Base-by-base conservation (phyloP, 2,888 invertebrate species). In the Gortyna flavago region DNA sequence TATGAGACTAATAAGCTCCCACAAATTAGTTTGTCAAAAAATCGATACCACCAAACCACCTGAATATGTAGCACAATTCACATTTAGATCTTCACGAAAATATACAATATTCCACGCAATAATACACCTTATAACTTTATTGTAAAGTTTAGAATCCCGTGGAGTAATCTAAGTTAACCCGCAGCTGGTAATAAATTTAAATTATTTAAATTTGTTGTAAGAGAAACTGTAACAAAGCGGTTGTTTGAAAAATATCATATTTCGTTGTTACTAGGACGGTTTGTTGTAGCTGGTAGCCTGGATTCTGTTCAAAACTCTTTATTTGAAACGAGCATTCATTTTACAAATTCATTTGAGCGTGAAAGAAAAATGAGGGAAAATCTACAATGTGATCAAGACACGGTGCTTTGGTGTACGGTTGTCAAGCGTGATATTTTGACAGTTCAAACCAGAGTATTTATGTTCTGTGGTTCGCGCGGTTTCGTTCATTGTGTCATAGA, bases 161-260 rank as follows among this genome's bases (percentile, higher is more conserved):
- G n/a, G 73, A 72, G 79, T 80, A 87, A 81, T 80, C 77, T 77
- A 80, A 77, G 79, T 85, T 77, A 81, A 75, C 79, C 76, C 81
- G 76, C 73, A 75, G 77, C 72, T 70, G 69, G 85, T 81, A 80
- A 88, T 87, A 88, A 88, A 88, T 88, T 88, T 82, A 85, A 89
- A 88, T 89, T 83, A 88, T 83, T 88, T 86, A 85, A 88, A 88
- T 87, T 87, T 87, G 81, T 83, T 89, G 38, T 84, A 80, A 72
- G 83, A 83, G 84, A 75, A 84, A 85, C 77, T 84, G 85, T 85
- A 68, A 77, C 77, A 79, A 79, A 80, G 72, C 68, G 77, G 72
- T 83, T 77, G 74, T 81, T 80, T 78, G 75, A 85, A 80, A 85
- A 89, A 88, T 89, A 87, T 87, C 75, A 81, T 81, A 86, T 84